Percentiles rank a stretch among this genome's conserved stretches.
phyloP scores from a whole-genome alignment of 2,113 vertebrate species.

The Oceanodroma tethys region DNA sequence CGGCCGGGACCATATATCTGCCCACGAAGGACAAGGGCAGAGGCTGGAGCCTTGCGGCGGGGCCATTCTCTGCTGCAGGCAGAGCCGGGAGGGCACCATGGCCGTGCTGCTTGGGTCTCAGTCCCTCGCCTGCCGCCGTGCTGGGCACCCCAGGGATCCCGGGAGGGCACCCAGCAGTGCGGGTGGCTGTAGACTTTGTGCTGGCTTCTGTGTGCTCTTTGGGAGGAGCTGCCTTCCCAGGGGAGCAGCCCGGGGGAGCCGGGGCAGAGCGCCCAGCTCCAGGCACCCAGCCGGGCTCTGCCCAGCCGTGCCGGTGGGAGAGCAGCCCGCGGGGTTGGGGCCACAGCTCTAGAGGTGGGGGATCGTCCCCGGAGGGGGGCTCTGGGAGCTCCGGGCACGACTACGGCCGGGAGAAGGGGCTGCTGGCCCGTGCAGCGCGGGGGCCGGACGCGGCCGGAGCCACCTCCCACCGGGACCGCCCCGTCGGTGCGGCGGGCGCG shows the following conservation, averaged over 20 bases:
- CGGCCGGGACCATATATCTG: accelerated
- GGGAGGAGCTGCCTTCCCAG: not conserved
- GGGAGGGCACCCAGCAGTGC: not conserved
- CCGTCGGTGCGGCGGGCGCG: not conserved
- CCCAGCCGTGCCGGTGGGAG: not conserved
- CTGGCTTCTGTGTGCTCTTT: slow-evolving; percentile 1
- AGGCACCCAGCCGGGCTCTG: not conserved
- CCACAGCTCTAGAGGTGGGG: not conserved
- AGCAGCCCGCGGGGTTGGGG: no score
- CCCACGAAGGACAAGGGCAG: not conserved
- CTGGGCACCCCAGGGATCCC: not conserved
- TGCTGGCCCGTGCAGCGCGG: not conserved
- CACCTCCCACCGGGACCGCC: not conserved
- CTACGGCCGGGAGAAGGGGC: no score
- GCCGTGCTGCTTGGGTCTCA: accelerated
- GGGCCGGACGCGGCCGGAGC: not conserved
- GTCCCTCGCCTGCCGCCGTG: accelerated
- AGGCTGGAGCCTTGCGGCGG: not conserved
- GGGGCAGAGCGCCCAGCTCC: not conserved
- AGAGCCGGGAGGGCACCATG: not conserved
- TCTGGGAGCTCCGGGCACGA: not conserved
- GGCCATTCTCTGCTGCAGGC: not conserved
- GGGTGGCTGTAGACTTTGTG: not conserved
- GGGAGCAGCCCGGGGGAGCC: not conserved
- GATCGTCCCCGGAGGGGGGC: accelerated